Evolutionary conservation across 30 jellyfish, hydroid and myxozoan genomes (phyloP), one percentile per base, ranked within the genome.

Genomic region (Pelagia noctiluca): DNA sequence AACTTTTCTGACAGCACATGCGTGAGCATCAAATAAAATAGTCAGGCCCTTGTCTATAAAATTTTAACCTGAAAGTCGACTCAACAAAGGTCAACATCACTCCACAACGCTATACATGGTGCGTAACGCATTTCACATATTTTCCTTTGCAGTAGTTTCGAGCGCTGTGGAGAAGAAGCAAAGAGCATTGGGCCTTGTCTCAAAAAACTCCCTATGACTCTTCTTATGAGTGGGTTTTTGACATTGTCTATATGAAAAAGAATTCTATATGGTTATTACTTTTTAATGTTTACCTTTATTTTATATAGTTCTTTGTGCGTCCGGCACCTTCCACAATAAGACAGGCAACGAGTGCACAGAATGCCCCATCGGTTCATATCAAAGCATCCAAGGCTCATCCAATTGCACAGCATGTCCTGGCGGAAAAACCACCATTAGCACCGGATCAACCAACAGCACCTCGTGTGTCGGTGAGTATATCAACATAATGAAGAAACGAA

Each of bases 281-380:
- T 42, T 42, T 42, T 26, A n/a, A 60, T 52, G 52, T 3, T 49
- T 30, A 5, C 26, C 19, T 0, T 77, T 54, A n/a, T 0, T 31
- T 57, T 37, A 76, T 72, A 19, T 60, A 94, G 99, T 79, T 29
- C 25, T 46, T 30, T 94, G 99, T 71, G 68, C 95, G 0, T 50
- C 86, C 50, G 99, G 99, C 29, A 67, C 86, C 13, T 88, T 42
- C 83, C 81, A 79, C 87, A 90, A 75, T 72, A 87, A 48, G 1
- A 26, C 94, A 3, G 75, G 70, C 64, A 60, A 71, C 5, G 35
- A 46, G 10, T 94, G 99, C 62, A 32, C 62, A 8, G 88, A 65
- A 68, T 94, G 99, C 63, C 95, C 96, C 12, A 62, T 88, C 42
- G 97, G 97, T 37, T 69, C 34, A 35, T 94, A 94, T 73, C 93